Evolutionary conservation across 2,888 invertebrate species (phyloP).

Genomic region (Spisula solida): DNA sequence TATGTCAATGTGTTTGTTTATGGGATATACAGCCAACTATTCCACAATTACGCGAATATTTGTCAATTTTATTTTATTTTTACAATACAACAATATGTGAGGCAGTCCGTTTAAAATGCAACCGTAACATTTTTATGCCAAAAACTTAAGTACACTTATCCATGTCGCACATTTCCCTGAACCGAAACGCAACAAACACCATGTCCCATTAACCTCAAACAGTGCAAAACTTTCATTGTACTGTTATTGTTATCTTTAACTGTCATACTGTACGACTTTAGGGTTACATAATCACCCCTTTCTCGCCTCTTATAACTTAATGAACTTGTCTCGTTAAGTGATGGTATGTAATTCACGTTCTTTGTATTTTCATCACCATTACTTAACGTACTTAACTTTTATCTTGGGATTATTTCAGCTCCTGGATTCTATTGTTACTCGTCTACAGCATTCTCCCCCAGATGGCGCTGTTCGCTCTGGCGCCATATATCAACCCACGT

Average conservation of each 20-base stretch:
- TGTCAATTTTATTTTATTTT: no score
- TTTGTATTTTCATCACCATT: no score
- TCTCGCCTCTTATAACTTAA: background rate
- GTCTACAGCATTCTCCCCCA: slow-evolving; percentile 82
- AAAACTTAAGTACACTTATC: no score
- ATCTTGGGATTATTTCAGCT: slow-evolving; percentile 63
- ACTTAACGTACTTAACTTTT: no score
- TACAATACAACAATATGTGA: no score
- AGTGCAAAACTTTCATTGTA: background rate
- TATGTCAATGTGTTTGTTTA: no score
- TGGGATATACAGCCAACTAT: no score
- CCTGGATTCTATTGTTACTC: slow-evolving; percentile 79
- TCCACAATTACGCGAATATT: no score
- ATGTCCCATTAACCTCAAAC: background rate
- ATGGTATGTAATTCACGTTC: no score
- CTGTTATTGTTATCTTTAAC: background rate
- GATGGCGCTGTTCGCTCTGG: slow-evolving; percentile 80
- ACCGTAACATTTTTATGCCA: no score
- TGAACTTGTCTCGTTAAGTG: background rate
- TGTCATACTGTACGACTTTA: background rate
- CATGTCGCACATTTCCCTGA: background rate
- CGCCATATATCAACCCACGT: slow-evolving; percentile 80
- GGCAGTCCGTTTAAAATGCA: no score
- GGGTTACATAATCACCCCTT: background rate
- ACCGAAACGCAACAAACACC: background rate